These are phyloP conservation scores for Drosophila paulistorum DNA, from an alignment of 1,140 invertebrate species.

Conservation along the genomic window DNA sequence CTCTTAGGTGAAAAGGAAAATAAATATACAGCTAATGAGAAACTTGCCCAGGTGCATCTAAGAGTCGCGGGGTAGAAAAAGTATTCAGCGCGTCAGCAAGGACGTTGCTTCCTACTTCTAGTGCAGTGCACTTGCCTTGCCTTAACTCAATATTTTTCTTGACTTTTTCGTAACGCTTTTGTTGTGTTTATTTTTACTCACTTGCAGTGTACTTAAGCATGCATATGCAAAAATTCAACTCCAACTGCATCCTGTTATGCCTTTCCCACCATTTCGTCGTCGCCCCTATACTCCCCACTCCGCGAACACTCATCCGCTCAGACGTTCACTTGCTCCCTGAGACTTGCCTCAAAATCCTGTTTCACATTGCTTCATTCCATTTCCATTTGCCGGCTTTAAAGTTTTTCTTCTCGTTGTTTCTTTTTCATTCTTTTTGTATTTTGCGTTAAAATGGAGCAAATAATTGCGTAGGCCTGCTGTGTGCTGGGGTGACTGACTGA, in stretches of 20 bases:
- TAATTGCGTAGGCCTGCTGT: not conserved
- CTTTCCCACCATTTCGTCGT: too few relatives aligned
- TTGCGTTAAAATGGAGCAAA: slow-evolving; percentile 5
- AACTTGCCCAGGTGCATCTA: not conserved
- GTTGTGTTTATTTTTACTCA: slow-evolving; percentile 24
- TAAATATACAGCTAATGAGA: not conserved
- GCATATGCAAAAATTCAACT: slow-evolving; percentile 37
- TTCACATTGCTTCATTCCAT: not conserved
- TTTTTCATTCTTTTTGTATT: slow-evolving; percentile 1
- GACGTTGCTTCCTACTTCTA: slow-evolving; percentile 39
- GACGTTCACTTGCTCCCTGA: not conserved
- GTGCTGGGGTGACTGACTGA: not conserved
- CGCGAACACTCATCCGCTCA: not conserved
- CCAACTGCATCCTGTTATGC: slow-evolving; percentile 3
- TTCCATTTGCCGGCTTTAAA: slow-evolving; percentile 17
- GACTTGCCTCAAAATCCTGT: not conserved
- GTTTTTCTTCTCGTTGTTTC: slow-evolving; percentile 5
- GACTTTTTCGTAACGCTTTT: slow-evolving; percentile 42
- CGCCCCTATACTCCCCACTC: not conserved
- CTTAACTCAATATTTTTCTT: slow-evolving; percentile 54
- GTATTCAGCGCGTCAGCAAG: not conserved
- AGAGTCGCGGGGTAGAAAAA: too few relatives aligned
- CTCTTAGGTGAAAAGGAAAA: slow-evolving; percentile 11
- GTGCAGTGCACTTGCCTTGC: slow-evolving; percentile 27
- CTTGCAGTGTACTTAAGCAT: slow-evolving; percentile 42